A percentile compares a stretch with the other conserved stretches of the same genome.
phyloP scores from a whole-genome alignment of 2,888 invertebrate genomes.

The Ophion obscuratus region DNA sequence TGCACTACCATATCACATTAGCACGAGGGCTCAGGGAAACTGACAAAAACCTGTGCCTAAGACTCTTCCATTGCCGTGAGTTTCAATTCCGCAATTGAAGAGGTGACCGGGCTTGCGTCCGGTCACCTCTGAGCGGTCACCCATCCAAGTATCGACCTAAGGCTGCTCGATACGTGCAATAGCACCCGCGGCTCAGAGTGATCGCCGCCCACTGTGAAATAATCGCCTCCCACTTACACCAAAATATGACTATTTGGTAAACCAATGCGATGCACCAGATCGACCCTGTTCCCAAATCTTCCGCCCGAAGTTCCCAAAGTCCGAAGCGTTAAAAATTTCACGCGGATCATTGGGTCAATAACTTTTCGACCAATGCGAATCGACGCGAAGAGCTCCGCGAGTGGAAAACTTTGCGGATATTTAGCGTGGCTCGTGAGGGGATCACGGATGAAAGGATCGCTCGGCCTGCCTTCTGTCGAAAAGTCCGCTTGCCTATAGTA shows the following conservation, averaged over 20 bases:
- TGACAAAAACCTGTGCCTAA: background rate
- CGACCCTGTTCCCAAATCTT: background rate
- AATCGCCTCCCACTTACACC: background rate
- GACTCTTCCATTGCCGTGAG: background rate
- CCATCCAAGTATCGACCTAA: background rate
- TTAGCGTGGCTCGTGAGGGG: constrained; percentile 36
- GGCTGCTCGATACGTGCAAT: background rate
- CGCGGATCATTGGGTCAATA: constrained; percentile 26
- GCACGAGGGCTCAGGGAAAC: background rate
- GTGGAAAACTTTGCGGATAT: constrained; percentile 48
- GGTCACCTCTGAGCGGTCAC: background rate
- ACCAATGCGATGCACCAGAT: background rate
- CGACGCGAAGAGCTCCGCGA: constrained; percentile 2
- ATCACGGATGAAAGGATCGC: constrained; percentile 42
- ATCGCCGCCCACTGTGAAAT: background rate
- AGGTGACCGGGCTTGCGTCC: too few species aligned
- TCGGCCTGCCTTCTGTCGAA: constrained; percentile 39
- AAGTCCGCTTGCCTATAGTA: constrained; percentile 49
- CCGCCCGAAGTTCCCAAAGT: background rate
- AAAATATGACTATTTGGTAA: background rate
- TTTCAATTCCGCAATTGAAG: too few species aligned
- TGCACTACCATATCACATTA: background rate
- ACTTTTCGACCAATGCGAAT: constrained; percentile 2
- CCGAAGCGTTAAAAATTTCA: background rate
- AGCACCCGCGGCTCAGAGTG: background rate